phyloP scores from a whole-genome alignment of 2,797 vertebrate genomes.

The Macrochelys suwanniensis region DNA sequence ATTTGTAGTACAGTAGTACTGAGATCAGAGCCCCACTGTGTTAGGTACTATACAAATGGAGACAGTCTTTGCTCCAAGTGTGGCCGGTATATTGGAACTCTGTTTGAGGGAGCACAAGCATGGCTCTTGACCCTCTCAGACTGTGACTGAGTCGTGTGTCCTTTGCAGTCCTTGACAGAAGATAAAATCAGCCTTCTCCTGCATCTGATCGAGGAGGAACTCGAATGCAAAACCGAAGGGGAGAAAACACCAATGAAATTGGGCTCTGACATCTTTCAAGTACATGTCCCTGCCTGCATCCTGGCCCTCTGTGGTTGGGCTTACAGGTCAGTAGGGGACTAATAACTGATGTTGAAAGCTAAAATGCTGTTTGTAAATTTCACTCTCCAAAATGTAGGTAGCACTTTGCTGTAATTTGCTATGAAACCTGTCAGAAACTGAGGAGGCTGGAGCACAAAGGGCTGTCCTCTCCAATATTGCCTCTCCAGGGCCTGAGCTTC shows the following conservation, averaged over 20 bases:
- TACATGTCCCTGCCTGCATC: conserved; percentile 91
- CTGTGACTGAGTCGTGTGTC: neutral
- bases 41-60: neutral
- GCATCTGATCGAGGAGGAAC: conserved; percentile 89
- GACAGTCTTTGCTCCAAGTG: neutral
- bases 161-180: conserved; percentile 88
- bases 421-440: neutral
- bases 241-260: conserved; percentile 60
- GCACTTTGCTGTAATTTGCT: rapidly evolving
- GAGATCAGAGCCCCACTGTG: neutral
- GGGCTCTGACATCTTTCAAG: conserved; percentile 83
- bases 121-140: neutral
- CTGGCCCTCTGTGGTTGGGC: conserved; percentile 94
- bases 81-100: neutral
- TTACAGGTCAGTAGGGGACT: conserved; percentile 83
- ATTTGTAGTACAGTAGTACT: neutral
- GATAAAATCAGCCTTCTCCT: conserved; percentile 88
- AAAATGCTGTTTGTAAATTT: neutral
- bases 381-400: rapidly evolving
- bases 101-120: neutral
- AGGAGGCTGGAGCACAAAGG: rapidly evolving
- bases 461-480: neutral
- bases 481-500: rapidly evolving
- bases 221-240: conserved; percentile 82
- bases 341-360: neutral